phyloP scores from a whole-genome alignment of 2,888 invertebrate genomes.

The Habrosyne pyritoides region DNA sequence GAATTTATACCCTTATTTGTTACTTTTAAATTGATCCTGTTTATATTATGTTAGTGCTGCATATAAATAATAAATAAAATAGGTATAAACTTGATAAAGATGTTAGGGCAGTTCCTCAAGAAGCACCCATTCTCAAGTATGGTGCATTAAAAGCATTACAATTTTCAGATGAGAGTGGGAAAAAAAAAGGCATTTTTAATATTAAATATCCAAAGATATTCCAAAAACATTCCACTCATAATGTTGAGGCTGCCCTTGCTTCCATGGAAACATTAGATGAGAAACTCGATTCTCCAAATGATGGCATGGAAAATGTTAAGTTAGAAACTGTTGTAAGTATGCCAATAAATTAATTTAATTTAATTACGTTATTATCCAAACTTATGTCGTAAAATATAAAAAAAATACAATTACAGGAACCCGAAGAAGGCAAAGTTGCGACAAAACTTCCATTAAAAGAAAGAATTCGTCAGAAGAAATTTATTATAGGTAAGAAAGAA shows the following conservation, averaged over 20 bases:
- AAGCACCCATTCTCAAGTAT: too few relatives aligned
- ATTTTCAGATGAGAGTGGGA: slow-evolving; percentile 45
- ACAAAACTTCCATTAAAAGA: slow-evolving; percentile 81
- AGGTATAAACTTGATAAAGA: too few relatives aligned
- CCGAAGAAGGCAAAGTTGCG: slow-evolving; percentile 80
- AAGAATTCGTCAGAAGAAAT: slow-evolving; percentile 86
- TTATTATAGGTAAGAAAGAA: slow-evolving; percentile 84
- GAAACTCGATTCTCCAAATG: slow-evolving; percentile 87
- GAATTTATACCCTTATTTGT: too few relatives aligned
- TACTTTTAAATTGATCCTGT: slow-evolving; percentile 10
- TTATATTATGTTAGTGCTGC: too few relatives aligned
- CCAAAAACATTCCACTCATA: slow-evolving; percentile 81
- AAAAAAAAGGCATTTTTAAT: slow-evolving; percentile 52
- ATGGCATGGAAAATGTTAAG: slow-evolving; percentile 89
- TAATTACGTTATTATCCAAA: neutral
- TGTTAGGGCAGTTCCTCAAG: too few relatives aligned
- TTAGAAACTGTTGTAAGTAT: slow-evolving; percentile 80
- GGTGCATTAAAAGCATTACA: neutral
- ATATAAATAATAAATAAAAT: too few relatives aligned
- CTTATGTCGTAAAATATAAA: neutral
- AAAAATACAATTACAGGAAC: slow-evolving; percentile 63
- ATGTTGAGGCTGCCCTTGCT: slow-evolving; percentile 88
- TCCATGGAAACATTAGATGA: slow-evolving; percentile 93
- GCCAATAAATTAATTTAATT: neutral
- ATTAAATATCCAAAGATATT: slow-evolving; percentile 79